phyloP scores from a whole-genome alignment of 2,888 invertebrate species.

The Allophyes oxyacanthae region DNA sequence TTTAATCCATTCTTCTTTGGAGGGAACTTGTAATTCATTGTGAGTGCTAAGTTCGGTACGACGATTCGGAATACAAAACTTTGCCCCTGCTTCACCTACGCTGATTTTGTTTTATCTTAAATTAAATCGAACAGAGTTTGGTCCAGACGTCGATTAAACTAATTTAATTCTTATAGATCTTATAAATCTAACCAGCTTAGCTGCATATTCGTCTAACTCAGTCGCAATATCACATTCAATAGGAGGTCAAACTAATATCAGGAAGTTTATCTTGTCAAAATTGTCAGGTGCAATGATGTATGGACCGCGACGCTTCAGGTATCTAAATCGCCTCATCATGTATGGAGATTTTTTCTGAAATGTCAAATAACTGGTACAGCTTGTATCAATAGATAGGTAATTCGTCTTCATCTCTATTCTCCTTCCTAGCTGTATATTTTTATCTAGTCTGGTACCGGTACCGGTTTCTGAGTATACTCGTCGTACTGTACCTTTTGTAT shows the following conservation, averaged over 20 bases:
- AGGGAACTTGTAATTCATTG: constrained; percentile 88
- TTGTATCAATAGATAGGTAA: constrained; percentile 9
- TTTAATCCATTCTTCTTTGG: constrained; percentile 87
- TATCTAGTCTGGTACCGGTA: background rate
- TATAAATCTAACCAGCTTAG: too few relatives aligned
- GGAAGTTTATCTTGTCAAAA: constrained; percentile 9
- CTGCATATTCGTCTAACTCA: too few relatives aligned
- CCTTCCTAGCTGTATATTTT: background rate
- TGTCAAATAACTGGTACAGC: background rate
- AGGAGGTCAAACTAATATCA: background rate
- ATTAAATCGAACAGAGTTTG: constrained; percentile 31
- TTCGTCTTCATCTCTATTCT: constrained; percentile 8
- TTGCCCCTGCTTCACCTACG: constrained; percentile 75
- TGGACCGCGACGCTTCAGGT: constrained; percentile 3
- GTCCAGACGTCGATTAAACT: background rate
- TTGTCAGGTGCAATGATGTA: constrained; percentile 13
- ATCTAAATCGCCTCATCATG: background rate
- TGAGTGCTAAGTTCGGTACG: constrained; percentile 85
- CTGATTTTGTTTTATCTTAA: constrained; percentile 73
- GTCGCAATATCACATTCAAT: too few relatives aligned
- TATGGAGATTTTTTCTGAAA: background rate
- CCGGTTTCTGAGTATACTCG: constrained; percentile 10
- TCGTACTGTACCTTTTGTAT: constrained; percentile 9
- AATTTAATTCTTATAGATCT: background rate
- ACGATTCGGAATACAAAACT: constrained; percentile 78